phyloP scores from a whole-genome alignment of 2,888 invertebrate species.

The Coenonympha arcania region DNA sequence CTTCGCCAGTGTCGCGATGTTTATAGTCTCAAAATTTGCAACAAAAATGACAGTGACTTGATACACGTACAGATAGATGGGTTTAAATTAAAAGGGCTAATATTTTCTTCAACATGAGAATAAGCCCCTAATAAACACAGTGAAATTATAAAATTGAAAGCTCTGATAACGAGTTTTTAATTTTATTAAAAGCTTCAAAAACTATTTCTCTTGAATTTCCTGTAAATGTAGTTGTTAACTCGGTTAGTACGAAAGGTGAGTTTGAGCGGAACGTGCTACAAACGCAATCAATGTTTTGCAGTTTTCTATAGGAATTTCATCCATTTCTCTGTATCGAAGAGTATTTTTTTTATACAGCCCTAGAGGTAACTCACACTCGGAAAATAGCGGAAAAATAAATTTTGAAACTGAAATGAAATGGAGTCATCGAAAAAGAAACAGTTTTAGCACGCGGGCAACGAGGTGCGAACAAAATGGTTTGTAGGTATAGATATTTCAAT shows the following conservation, averaged over 20 bases:
- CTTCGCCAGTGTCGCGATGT: too few species aligned
- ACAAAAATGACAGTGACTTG: too few species aligned
- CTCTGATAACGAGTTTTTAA: slow-evolving; percentile 4
- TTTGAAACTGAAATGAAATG: slow-evolving; percentile 11
- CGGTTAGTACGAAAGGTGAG: slow-evolving; percentile 21
- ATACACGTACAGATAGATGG: too few species aligned
- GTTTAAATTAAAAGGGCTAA: too few species aligned
- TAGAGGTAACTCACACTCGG: slow-evolving; percentile 12
- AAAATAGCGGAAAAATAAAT: slow-evolving; percentile 10
- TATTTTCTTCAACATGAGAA: not conserved
- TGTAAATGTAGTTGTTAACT: slow-evolving; percentile 21
- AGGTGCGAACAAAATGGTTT: not conserved
- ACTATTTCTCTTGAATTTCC: slow-evolving; percentile 12
- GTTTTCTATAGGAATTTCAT: slow-evolving; percentile 23
- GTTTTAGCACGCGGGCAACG: not conserved
- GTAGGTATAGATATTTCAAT: too few species aligned
- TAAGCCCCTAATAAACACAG: not conserved
- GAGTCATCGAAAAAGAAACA: slow-evolving; percentile 5
- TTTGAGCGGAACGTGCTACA: slow-evolving; percentile 25
- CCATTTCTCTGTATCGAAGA: slow-evolving; percentile 20
- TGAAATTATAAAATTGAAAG: not conserved
- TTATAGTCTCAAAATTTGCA: not conserved
- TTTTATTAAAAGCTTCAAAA: slow-evolving; percentile 10
- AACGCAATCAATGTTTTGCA: slow-evolving; percentile 26
- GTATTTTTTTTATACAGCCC: slow-evolving; percentile 22